Evolutionary conservation across 2,888 invertebrate species (phyloP).

Genomic region (Myopa testacea): DNA sequence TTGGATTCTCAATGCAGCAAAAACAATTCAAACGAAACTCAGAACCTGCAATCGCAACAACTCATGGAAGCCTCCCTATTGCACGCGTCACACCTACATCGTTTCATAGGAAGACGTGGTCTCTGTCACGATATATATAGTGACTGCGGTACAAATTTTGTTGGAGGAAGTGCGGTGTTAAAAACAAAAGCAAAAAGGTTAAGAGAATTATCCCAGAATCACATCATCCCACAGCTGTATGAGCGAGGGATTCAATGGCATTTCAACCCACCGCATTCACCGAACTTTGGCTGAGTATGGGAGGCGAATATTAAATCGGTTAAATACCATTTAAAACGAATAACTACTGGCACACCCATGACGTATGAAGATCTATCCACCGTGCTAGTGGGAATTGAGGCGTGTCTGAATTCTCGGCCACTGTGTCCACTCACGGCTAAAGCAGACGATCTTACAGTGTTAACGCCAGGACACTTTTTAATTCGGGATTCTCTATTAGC

Average conservation of each 20-base stretch:
- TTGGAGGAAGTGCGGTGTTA: constrained; percentile 11
- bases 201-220: background rate
- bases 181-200: background rate
- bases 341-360: background rate
- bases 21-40: background rate
- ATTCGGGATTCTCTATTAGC: background rate
- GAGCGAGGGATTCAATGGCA: background rate
- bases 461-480: constrained; percentile 5
- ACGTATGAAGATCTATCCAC: background rate
- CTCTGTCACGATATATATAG: background rate
- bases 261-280: background rate
- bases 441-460: background rate
- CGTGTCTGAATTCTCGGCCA: background rate
- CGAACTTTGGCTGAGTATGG: background rate
- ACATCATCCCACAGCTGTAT: background rate
- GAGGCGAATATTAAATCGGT: background rate
- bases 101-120: constrained; percentile 39
- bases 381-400: too few relatives aligned
- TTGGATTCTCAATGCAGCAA: background rate
- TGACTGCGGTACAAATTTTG: constrained; percentile 28
- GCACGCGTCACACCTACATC: background rate
- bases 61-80: background rate
- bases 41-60: background rate
- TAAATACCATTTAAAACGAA: background rate
- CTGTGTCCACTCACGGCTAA: background rate